phyloP scores from a whole-genome alignment of 1,140 invertebrate species.

The Bicyclus anynana region DNA sequence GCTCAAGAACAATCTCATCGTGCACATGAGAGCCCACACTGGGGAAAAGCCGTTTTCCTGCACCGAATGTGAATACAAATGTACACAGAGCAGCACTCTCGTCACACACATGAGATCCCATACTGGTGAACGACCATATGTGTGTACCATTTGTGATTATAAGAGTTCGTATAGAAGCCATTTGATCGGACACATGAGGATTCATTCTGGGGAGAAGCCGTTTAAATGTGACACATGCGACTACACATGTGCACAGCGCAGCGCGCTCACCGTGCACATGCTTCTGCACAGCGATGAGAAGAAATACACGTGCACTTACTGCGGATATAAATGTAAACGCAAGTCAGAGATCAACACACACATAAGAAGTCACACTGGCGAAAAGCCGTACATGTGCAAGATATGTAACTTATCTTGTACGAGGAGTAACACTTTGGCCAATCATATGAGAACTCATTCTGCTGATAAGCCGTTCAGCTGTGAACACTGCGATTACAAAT shows the following conservation, averaged over 20 bases:
- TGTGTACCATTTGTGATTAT: slow-evolving; percentile 8
- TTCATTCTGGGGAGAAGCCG: slow-evolving; percentile 3
- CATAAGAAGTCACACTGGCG: not conserved
- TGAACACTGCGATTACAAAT: no score
- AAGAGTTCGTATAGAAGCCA: slow-evolving; percentile 5
- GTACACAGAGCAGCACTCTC: not conserved
- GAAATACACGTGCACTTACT: no score
- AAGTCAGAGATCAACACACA: no score
- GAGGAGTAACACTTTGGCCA: no score
- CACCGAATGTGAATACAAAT: slow-evolving; percentile 1
- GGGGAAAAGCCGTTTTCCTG: slow-evolving; percentile 8
- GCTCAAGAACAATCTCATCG: no score
- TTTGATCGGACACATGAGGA: not conserved
- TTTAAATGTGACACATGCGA: not conserved
- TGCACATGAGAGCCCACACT: not conserved
- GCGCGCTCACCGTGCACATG: not conserved
- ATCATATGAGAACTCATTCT: no score
- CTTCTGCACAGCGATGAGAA: no score
- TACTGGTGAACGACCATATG: slow-evolving; percentile 16
- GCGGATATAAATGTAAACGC: no score
- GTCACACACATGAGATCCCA: slow-evolving; percentile 7
- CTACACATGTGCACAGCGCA: not conserved
- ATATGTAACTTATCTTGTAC: no score
- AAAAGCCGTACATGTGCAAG: not conserved
- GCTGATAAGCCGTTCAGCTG: no score